phyloP scores from a whole-genome alignment of 2,888 invertebrate genomes.

The Neoascia interrupta region DNA sequence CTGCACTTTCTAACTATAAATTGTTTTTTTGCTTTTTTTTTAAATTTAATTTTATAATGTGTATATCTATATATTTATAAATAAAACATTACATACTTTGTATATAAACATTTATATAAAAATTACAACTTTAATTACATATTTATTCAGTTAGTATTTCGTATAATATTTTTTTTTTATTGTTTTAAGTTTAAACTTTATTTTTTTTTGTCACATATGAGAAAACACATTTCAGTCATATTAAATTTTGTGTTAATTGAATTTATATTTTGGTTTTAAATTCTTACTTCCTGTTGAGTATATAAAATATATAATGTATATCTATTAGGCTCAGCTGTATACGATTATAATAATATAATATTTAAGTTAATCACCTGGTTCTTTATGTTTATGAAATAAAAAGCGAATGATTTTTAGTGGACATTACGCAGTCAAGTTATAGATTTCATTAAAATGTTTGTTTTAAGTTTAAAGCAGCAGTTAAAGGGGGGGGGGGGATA shows the following conservation, averaged over 20 bases:
- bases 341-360: constrained; percentile 13
- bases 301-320: constrained; percentile 26
- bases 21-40: background rate
- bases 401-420: background rate
- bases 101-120: constrained; percentile 64
- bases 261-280: constrained; percentile 8
- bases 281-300: constrained; percentile 50
- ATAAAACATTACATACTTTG: constrained; percentile 58
- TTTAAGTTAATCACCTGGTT: constrained; percentile 17
- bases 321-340: constrained; percentile 35
- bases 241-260: background rate
- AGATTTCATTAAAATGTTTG: no score
- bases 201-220: constrained; percentile 57
- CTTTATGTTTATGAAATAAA: no score
- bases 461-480: no score
- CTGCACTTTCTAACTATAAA: constrained; percentile 22
- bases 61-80: constrained; percentile 46
- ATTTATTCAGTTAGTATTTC: constrained; percentile 42
- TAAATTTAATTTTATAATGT: constrained; percentile 6
- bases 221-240: constrained; percentile 46
- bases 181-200: no score
- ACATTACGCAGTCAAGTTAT: no score
- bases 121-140: constrained; percentile 61
- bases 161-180: constrained; percentile 24
- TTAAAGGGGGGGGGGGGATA: no score